These are phyloP conservation scores for Psittacula cyanocephala DNA, from an alignment of 2,113 vertebrate species.

Conservation along the genomic window DNA sequence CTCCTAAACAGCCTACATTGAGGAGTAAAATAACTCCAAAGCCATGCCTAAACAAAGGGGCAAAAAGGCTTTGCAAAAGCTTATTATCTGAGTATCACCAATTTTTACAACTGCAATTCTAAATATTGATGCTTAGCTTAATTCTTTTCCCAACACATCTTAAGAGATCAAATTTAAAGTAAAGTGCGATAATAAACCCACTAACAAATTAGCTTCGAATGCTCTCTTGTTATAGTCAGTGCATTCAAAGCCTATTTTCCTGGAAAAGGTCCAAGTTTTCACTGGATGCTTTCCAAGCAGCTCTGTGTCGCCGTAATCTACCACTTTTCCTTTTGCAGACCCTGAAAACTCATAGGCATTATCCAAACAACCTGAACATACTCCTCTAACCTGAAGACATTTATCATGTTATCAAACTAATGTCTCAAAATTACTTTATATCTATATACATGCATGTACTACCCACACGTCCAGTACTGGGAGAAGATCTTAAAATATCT, in stretches of 20 bases:
- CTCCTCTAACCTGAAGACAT: neutral
- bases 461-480: neutral
- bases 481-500: neutral
- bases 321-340: neutral
- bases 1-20: neutral
- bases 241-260: slow-evolving; percentile 44
- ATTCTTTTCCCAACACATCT: slow-evolving; percentile 3
- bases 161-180: slow-evolving; percentile 38
- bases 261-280: slow-evolving; percentile 50
- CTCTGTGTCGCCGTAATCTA: slow-evolving; percentile 13
- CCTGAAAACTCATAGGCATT: slow-evolving; percentile 1
- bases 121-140: slow-evolving; percentile 25
- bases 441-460: neutral
- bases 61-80: neutral
- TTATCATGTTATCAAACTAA: slow-evolving; percentile 20
- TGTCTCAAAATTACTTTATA: neutral
- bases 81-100: neutral
- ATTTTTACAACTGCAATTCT: neutral
- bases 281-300: slow-evolving; percentile 43
- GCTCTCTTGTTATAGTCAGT: slow-evolving; percentile 51
- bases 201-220: slow-evolving; percentile 56
- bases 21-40: neutral
- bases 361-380: slow-evolving; percentile 8
- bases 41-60: neutral
- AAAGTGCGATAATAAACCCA: slow-evolving; percentile 53